Evolutionary conservation across 2,888 invertebrate genomes (phyloP), one percentile per base, ranked within the genome.

Genomic region (Parnassius orleans): DNA sequence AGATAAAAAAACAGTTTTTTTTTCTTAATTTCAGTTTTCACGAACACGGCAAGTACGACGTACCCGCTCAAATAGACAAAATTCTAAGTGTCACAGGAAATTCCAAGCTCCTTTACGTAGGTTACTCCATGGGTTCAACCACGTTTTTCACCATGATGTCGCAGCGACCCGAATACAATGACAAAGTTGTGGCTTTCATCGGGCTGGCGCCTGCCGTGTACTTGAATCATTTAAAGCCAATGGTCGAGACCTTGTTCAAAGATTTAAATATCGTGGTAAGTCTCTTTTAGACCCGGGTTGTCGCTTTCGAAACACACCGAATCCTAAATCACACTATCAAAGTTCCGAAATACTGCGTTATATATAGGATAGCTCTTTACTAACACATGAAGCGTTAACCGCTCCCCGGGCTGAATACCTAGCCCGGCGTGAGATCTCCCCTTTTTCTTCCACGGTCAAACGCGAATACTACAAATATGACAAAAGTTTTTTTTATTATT

Each of bases 71-170:
- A 80, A 84, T 94, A 46, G 92, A 94, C 73, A 80, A 84, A 53
- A 83, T 94, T 1, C 74, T 91, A 3, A 78, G 86, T 65, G 77
- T 87, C 47, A 91, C 90, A 33, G 78, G 90, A 63, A 66, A 90
- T 60, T 53, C 77, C 1, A 86, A 81, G 67, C n/a, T 92, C 48
- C 72, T 93, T 67, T 94, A 91, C 82, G 74, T 94, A 19, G 94
- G 93, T 1, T 93, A 93, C 77, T 94, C 94, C 1, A 89, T 94
- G 86, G 94, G 94, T 1, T 87, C 92, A 7, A 92, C 93, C 42
- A 89, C 85, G 9, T 93, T 92, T 69, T 91, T 93, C 79, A 91
- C 93, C 64, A 93, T 93, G 86, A 81, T 92, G 72, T 84, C 93
- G 0, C 84, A 88, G 66, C 81, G 81, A 62, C 93, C 94, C 0